Conservation (phyloP, 1,140 invertebrate species). For the Trypoxylus dichotomus region DNA sequence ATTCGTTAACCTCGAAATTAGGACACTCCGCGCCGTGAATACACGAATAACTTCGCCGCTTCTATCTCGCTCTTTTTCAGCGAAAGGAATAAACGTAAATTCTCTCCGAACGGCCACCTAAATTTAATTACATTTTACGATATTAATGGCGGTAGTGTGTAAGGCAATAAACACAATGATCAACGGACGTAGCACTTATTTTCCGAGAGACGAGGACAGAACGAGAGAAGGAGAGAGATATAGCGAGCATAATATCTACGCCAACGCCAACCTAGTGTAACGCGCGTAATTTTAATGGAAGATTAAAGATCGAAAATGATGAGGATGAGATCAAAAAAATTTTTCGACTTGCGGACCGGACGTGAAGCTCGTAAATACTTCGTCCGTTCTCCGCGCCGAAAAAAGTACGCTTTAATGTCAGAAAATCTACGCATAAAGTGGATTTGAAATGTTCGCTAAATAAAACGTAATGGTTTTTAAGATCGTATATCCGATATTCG, state of each 20-base stretch:
- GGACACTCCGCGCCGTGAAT: constrained; percentile 7
- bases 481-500: too few species aligned
- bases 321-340: neutral
- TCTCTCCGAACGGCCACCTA: constrained; percentile 6
- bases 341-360: neutral
- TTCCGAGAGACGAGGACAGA: neutral
- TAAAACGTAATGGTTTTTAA: too few species aligned
- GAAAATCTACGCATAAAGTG: too few species aligned
- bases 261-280: neutral
- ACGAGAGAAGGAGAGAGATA: too few species aligned
- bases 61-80: neutral
- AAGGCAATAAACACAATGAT: constrained; percentile 19
- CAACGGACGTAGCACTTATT: constrained; percentile 11
- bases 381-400: too few species aligned
- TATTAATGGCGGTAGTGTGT: constrained; percentile 3
- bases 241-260: neutral
- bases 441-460: too few species aligned
- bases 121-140: constrained; percentile 16
- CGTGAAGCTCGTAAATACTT: too few species aligned
- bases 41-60: neutral
- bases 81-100: constrained; percentile 1
- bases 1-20: constrained; percentile 25
- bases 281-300: neutral
- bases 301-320: neutral
- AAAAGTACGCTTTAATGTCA: too few species aligned